phyloP scores from a whole-genome alignment of 2,797 vertebrate species.

The Pseudochirops cupreus region DNA sequence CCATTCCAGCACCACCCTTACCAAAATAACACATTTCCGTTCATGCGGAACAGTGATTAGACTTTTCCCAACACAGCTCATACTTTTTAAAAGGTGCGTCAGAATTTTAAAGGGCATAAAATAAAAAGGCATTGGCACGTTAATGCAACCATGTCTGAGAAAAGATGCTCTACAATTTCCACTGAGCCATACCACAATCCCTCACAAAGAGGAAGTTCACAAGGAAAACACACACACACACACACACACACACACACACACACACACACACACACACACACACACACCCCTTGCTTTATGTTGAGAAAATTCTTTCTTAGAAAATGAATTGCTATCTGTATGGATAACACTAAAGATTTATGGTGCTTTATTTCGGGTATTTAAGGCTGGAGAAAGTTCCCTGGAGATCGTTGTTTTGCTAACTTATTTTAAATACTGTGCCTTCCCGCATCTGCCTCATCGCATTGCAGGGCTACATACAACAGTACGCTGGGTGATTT shows the following conservation, averaged over 20 bases:
- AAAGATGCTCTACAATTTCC: conserved; percentile 67
- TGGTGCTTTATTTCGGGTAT: conserved; percentile 53
- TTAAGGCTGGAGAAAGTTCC: conserved; percentile 8
- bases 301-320: conserved; percentile 51
- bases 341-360: conserved; percentile 31
- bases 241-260: neutral
- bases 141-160: conserved; percentile 66
- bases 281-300: conserved; percentile 4
- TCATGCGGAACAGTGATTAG: conserved; percentile 71
- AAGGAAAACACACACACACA: neutral
- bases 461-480: neutral
- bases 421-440: conserved; percentile 50
- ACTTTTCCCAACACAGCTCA: conserved; percentile 69
- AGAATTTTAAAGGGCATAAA: conserved; percentile 76
- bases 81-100: conserved; percentile 72
- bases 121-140: conserved; percentile 71
- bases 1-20: conserved; percentile 52
- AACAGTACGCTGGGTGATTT: neutral
- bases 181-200: conserved; percentile 51
- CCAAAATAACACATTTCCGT: conserved; percentile 70
- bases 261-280: neutral
- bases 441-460: conserved; percentile 37
- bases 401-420: conserved; percentile 55
- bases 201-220: conserved; percentile 63
- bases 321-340: conserved; percentile 51